A percentile compares a stretch with the other conserved stretches of the same genome.
Evolutionary conservation across 1,140 invertebrate species (phyloP).

Genomic region (Bathynomus jamesi): DNA sequence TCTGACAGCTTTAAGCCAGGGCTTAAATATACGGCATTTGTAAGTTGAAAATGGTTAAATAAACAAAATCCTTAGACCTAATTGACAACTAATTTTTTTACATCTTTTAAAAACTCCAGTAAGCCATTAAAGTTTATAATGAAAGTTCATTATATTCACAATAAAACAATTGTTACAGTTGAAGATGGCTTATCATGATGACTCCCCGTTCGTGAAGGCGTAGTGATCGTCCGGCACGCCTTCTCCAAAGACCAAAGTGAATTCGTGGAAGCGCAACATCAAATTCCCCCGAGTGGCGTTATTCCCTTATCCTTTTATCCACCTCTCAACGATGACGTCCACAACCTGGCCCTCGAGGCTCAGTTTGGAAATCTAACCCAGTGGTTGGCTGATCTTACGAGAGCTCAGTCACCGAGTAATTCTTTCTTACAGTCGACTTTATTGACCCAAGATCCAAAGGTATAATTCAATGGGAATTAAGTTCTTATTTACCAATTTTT

Average conservation of each 20-base stretch:
- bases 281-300: constrained; percentile 45
- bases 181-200: constrained; percentile 66
- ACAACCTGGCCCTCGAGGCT: constrained; percentile 47
- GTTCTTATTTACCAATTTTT: too few relatives aligned
- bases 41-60: too few relatives aligned
- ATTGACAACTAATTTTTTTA: constrained; percentile 17
- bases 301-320: constrained; percentile 62
- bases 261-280: constrained; percentile 47
- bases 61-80: neutral
- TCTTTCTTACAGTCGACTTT: constrained; percentile 66
- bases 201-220: constrained; percentile 56
- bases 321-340: constrained; percentile 47
- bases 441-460: constrained; percentile 56
- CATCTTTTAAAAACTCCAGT: too few relatives aligned
- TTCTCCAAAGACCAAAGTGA: constrained; percentile 58
- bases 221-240: constrained; percentile 57
- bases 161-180: constrained; percentile 46
- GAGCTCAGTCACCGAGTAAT: constrained; percentile 61
- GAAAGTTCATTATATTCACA: too few relatives aligned
- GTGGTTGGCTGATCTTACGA: constrained; percentile 66
- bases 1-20: constrained; percentile 79
- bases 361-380: constrained; percentile 63
- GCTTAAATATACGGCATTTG: constrained; percentile 69
- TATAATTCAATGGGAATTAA: too few relatives aligned
- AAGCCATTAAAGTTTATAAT: too few relatives aligned